phyloP scores from a whole-genome alignment of 2,888 invertebrate species.

The Rhabditoides inermis region DNA sequence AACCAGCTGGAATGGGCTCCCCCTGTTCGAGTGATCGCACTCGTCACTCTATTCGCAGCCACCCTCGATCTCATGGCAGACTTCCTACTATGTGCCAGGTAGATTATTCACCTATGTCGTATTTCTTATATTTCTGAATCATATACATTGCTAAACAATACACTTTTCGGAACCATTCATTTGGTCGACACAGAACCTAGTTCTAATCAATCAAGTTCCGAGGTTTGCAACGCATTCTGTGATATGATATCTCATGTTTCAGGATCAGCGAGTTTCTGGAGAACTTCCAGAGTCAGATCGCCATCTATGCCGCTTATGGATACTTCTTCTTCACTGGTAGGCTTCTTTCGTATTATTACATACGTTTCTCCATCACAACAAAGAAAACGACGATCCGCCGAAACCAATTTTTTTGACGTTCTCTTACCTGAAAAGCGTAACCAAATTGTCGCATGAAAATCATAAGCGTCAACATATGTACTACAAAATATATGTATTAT shows the following conservation, averaged over 20 bases:
- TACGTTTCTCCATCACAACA: too few relatives aligned
- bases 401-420: too few relatives aligned
- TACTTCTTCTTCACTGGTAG: conserved; percentile 49
- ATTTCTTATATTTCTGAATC: conserved; percentile 1
- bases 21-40: conserved; percentile 46
- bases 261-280: conserved; percentile 43
- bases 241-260: conserved; percentile 5
- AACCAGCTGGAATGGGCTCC: conserved; percentile 51
- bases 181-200: not conserved
- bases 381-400: too few relatives aligned
- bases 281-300: conserved; percentile 40
- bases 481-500: too few relatives aligned
- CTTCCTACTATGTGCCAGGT: conserved; percentile 46
- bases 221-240: not conserved
- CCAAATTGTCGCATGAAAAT: too few relatives aligned
- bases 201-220: not conserved
- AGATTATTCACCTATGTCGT: not conserved
- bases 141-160: not conserved
- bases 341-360: too few relatives aligned
- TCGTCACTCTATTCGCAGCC: conserved; percentile 47
- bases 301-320: conserved; percentile 37
- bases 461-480: too few relatives aligned
- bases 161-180: not conserved
- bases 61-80: conserved; percentile 52
- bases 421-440: too few relatives aligned